Base-by-base conservation (phyloP, 2,888 invertebrate genomes). In the Microplitis manilae region DNA sequence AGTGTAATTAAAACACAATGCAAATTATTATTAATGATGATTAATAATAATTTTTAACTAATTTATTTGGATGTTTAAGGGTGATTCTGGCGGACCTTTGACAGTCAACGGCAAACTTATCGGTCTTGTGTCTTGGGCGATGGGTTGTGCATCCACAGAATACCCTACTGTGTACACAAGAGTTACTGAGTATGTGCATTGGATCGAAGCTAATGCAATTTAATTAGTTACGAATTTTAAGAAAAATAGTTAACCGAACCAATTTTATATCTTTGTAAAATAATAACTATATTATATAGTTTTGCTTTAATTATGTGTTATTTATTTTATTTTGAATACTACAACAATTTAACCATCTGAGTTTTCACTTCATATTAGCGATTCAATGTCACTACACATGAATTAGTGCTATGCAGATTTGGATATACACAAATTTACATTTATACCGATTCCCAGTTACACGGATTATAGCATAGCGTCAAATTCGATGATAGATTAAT, bases 51-150 rank as follows among this genome's bases (percentile, higher is more conserved):
- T 17, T 76, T 69, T 9, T 69, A 9, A 6, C 39, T 40, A 1
- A 50, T 69, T 69, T 8, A 69, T 13, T 50, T 9, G 50, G 13
- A 17, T 69, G 5, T 20, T 17, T 50, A 39, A 88, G 88, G 87
- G 86, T 79, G 88, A 88, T 75, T 87, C 87, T 20, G 88, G 88
- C 76, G 88, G 88, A 73, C 88, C 88, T 65, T 79, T 88, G 80
- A 86, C 83, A 20, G 83, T 87, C n/a, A 73, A 82, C 0, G 85
- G 84, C 61, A 84, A 81, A 78, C 84, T 88, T 67, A 75, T 82
- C n/a, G 88, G 88, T 75, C 78, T 88, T 5, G 86, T 86, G n/a
- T 88, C 87, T 13, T 88, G 86, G 85, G 83, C 85, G 9, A 80
- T 77, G 30, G 87, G 85, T n/a, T 88, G 87, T 71, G 86, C 85